Conservation (phyloP, 2,888 invertebrate species). For the Apotomis turbidana region DNA sequence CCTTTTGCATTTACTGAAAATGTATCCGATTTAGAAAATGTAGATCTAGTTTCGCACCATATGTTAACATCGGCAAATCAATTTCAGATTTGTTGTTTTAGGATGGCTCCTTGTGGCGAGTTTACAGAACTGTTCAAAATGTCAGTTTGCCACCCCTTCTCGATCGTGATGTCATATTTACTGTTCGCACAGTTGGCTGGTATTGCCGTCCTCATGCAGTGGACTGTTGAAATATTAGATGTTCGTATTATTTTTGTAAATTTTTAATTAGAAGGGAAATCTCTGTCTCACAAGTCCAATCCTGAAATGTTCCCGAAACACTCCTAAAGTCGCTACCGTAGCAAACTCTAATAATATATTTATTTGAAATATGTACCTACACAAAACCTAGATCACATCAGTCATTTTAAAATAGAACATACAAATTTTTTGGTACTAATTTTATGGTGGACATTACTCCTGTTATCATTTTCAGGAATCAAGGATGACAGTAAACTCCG, state of each 20-base stretch:
- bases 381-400: no score
- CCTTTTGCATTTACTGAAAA: no score
- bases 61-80: background rate
- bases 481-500: conserved; percentile 17
- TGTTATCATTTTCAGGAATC: conserved; percentile 26
- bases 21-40: no score
- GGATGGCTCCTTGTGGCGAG: conserved; percentile 51
- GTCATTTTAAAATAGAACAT: no score
- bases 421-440: no score
- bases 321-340: no score
- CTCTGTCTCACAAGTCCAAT: background rate
- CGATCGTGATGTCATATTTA: conserved; percentile 53
- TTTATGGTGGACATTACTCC: no score
- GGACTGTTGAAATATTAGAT: conserved; percentile 63
- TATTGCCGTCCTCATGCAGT: conserved; percentile 56
- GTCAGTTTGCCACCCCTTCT: conserved; percentile 59
- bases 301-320: no score
- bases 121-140: conserved; percentile 49
- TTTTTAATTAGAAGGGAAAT: no score
- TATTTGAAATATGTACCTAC: no score
- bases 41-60: no score
- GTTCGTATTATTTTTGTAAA: conserved; percentile 45
- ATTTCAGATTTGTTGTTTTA: conserved; percentile 45
- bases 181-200: conserved; percentile 58
- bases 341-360: no score